These are phyloP conservation scores for Dolichoris vasculosae DNA, from an alignment of 1,140 invertebrate species.

Conservation along the genomic window DNA sequence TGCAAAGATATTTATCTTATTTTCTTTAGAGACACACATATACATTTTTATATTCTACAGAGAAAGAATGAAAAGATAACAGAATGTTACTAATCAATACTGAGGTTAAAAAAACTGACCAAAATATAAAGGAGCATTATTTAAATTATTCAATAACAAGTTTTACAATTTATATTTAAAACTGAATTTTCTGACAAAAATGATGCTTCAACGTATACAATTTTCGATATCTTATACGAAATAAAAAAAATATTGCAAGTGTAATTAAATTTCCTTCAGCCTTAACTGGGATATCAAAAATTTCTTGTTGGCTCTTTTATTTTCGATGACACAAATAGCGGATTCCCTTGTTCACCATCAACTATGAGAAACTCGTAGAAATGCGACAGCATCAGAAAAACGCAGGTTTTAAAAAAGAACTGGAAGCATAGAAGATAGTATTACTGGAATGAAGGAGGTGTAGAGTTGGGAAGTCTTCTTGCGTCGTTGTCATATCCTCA, in stretches of 20 bases:
- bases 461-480: background rate
- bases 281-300: constrained; percentile 50
- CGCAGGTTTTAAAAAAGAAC: constrained; percentile 24
- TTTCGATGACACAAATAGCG: constrained; percentile 43
- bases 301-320: constrained; percentile 33
- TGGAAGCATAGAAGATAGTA: background rate
- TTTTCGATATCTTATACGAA: background rate
- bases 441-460: background rate
- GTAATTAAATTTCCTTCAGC: constrained; percentile 48
- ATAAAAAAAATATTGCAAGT: constrained; percentile 5
- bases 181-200: too few relatives aligned
- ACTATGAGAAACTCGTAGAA: constrained; percentile 33
- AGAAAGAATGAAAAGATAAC: too few relatives aligned
- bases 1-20: too few relatives aligned
- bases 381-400: constrained; percentile 27
- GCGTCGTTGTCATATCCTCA: background rate
- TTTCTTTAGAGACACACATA: too few relatives aligned
- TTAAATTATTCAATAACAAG: too few relatives aligned
- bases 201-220: background rate
- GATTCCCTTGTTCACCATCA: constrained; percentile 44
- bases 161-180: too few relatives aligned
- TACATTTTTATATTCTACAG: too few relatives aligned
- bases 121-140: too few relatives aligned
- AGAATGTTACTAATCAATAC: too few relatives aligned
- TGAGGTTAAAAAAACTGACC: too few relatives aligned